Conservation (phyloP, 2,797 vertebrate species). For the Neostethus bicornis region DNA sequence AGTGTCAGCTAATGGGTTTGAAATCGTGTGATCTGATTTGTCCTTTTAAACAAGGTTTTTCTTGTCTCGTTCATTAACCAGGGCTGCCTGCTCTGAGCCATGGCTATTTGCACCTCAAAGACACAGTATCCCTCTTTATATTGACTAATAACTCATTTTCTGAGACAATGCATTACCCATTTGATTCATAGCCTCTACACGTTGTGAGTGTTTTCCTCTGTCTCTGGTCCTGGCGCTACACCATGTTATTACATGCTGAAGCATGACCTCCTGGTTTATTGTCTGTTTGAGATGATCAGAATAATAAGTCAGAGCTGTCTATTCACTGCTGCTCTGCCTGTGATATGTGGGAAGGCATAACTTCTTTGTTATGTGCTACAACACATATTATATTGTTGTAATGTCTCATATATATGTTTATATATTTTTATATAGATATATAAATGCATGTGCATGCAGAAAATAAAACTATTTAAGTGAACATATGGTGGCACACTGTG, state of each 20-base stretch:
- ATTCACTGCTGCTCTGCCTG: conserved; percentile 56
- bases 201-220: conserved; percentile 55
- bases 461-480: background rate
- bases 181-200: conserved; percentile 76
- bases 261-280: conserved; percentile 77
- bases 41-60: conserved; percentile 85
- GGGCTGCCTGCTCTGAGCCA: conserved; percentile 56
- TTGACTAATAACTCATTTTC: conserved; percentile 82
- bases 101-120: conserved; percentile 76
- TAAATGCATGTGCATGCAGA: background rate
- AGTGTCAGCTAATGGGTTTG: conserved; percentile 83
- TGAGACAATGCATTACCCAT: conserved; percentile 66
- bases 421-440: no score
- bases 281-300: conserved; percentile 80
- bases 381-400: conserved; percentile 12
- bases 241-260: conserved; percentile 71
- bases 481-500: conserved; percentile 10
- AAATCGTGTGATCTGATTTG: conserved; percentile 86
- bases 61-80: conserved; percentile 81
- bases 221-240: conserved; percentile 71
- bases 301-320: conserved; percentile 78
- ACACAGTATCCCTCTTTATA: conserved; percentile 74
- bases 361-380: conserved; percentile 35
- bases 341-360: conserved; percentile 53
- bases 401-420: background rate